These are phyloP conservation scores for Alouatta palliata DNA, from an alignment of 2,113 vertebrate species.

Conservation along the genomic window DNA sequence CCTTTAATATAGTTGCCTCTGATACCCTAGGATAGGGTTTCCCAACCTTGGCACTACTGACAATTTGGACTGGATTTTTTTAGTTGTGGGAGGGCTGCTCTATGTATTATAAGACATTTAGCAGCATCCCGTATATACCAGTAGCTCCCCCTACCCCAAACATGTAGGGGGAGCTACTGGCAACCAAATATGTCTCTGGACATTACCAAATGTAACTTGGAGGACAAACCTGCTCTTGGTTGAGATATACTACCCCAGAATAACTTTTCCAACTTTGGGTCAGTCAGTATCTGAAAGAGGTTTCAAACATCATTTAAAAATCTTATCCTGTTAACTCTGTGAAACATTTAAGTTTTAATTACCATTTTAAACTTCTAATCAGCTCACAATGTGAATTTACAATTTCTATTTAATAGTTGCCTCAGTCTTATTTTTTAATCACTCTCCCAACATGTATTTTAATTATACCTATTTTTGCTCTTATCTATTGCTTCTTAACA, in stretches of 20 bases:
- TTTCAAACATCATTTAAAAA: slow-evolving; percentile 1
- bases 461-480: neutral
- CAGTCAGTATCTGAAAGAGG: neutral
- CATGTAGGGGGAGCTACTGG: neutral
- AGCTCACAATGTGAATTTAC: neutral
- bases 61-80: neutral
- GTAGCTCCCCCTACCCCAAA: neutral
- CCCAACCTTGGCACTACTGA: neutral
- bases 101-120: neutral
- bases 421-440: neutral
- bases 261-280: neutral
- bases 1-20: neutral
- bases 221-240: neutral
- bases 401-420: neutral
- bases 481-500: neutral
- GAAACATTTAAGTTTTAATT: neutral
- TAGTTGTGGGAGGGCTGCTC: neutral
- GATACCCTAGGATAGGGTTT: neutral
- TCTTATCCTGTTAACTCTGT: neutral
- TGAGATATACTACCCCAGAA: neutral
- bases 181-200: neutral
- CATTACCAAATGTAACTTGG: neutral
- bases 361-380: neutral
- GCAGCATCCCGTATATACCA: neutral
- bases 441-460: neutral